Evolutionary conservation across 2,888 invertebrate species (phyloP), one percentile per base, ranked within the genome.

Genomic region (Drosophila ezoana): DNA sequence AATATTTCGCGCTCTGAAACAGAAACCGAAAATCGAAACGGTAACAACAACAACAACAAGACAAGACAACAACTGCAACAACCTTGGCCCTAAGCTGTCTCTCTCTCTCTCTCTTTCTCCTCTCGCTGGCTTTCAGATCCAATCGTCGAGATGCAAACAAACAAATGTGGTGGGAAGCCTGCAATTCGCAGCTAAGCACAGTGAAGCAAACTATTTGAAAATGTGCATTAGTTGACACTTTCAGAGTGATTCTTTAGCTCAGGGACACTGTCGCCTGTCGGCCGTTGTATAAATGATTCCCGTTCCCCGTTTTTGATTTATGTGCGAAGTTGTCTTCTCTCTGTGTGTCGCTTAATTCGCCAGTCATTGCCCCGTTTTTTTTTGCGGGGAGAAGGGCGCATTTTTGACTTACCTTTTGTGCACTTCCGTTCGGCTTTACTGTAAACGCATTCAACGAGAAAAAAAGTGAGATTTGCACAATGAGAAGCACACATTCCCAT

Each of bases 21-120:
- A 37, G 70, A 74, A 80, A 64, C 65, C 38, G 53, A 53, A 80
- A 76, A 57, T 79, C 49, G 66, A 84, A 48, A 28, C 32, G 38
- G n/a, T 18, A 60, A 41, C 35, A 45, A 33, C 23, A 47, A 33
- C 23, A 47, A 23, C n/a, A 41, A 16, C 41, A 53, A 11, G 13
- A 45, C 35, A 65, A 68, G 58, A 53, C 60, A 43, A 23, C 57
- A 48, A 44, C 47, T 63, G 45, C 74, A 75, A 75, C 87, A 88
- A 82, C 84, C 84, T 84, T 84, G 84, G 84, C 84, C 87, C 83
- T 60, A 70, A 76, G 63, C 63, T n/a, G n/a, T 68, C 74, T 67
- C 16, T 14, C 35, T 35, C 11, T 33, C 33, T 33, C 11, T 13
- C 8, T 23, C 23, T 28, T 6, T 28, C 57, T 41, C n/a, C n/a